A percentile compares a stretch with the other conserved stretches of the same genome.
phyloP scores from a whole-genome alignment of 1,140 invertebrate species.

The Xylocopa sonorina region DNA sequence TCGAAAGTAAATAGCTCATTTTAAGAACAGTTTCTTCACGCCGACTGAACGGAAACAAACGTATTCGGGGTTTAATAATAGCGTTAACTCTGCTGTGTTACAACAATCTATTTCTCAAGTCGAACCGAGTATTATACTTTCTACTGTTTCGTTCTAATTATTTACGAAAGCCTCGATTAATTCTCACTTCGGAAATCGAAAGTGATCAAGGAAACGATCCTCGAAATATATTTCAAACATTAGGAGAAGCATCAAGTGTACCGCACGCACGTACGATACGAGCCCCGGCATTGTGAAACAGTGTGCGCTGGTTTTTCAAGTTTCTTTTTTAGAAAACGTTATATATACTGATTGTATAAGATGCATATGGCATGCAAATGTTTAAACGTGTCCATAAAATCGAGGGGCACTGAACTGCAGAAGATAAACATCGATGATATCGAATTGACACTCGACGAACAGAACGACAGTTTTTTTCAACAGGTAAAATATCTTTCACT shows the following conservation, averaged over 20 bases:
- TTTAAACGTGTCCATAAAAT: conserved; percentile 81
- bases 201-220: not conserved
- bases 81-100: conserved; percentile 6
- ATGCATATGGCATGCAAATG: conserved; percentile 81
- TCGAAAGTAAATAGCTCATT: not conserved
- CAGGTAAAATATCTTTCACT: conserved; percentile 69
- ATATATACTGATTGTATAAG: conserved; percentile 51
- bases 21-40: not conserved
- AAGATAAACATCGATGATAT: conserved; percentile 74
- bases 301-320: conserved; percentile 22
- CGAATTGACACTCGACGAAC: conserved; percentile 74
- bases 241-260: not conserved
- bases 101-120: not conserved
- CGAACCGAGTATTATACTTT: conserved; percentile 15
- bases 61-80: conserved; percentile 36
- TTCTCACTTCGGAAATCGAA: conserved; percentile 13
- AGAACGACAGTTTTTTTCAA: conserved; percentile 77
- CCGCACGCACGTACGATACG: not conserved
- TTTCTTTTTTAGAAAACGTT: conserved; percentile 41
- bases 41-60: conserved; percentile 2
- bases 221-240: not conserved
- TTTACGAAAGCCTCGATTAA: not conserved
- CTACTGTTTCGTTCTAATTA: conserved; percentile 16
- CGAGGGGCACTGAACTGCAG: conserved; percentile 74
- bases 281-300: conserved; percentile 33